Conservation (phyloP, 2,113 vertebrate species). For the Mobula hypostoma region DNA sequence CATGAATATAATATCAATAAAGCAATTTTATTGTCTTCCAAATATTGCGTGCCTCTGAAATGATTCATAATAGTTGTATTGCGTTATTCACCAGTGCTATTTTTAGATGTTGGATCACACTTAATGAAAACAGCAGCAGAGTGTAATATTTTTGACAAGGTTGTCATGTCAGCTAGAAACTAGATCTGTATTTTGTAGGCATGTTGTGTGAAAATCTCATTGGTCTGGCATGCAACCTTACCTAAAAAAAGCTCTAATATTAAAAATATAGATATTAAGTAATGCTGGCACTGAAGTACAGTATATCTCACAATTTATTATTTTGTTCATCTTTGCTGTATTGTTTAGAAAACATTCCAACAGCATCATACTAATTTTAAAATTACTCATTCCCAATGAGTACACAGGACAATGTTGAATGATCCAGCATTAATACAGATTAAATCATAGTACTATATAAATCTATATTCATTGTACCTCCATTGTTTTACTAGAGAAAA, state of each 20-base stretch:
- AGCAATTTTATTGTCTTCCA: neutral
- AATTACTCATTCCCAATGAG: neutral
- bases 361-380: neutral
- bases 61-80: slow-evolving; percentile 3
- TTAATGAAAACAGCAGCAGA: neutral
- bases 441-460: neutral
- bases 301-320: neutral
- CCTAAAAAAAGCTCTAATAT: neutral
- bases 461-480: neutral
- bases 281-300: neutral
- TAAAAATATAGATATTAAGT: neutral
- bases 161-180: neutral
- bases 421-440: neutral
- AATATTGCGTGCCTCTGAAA: neutral
- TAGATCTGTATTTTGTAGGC: neutral
- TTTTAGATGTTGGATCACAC: neutral
- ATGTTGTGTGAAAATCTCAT: neutral
- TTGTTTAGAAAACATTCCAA: neutral
- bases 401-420: neutral
- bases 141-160: neutral
- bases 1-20: neutral
- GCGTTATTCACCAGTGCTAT: neutral
- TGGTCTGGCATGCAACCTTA: neutral
- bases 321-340: neutral
- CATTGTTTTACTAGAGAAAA: neutral